phyloP scores from a whole-genome alignment of 2,113 vertebrate genomes.

The Siniperca chuatsi region DNA sequence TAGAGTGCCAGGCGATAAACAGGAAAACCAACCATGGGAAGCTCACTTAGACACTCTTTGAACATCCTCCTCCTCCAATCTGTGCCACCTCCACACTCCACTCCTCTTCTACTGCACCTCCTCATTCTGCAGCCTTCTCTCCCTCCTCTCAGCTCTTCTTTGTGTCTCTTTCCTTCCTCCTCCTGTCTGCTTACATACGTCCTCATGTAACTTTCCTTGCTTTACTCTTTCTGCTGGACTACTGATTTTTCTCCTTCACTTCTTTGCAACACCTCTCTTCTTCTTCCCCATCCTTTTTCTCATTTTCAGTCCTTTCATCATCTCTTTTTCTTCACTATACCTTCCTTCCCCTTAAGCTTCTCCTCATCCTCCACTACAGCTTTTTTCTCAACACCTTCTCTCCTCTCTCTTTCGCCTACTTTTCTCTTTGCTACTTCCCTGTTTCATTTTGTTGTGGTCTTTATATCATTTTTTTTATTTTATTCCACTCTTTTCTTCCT shows the following conservation, averaged over 20 bases:
- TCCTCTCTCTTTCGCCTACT: neutral
- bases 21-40: conserved; percentile 46
- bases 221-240: neutral
- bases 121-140: neutral
- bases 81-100: conserved; percentile 27
- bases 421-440: neutral
- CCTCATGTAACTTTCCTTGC: neutral
- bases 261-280: neutral
- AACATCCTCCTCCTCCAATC: conserved; percentile 43
- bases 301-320: too few species aligned
- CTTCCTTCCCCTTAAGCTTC: too few species aligned
- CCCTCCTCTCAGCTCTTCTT: neutral
- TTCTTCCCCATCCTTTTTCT: too few species aligned
- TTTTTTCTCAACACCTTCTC: neutral
- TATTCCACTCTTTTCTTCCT: neutral
- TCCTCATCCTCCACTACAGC: neutral
- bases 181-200: neutral
- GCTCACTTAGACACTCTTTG: conserved; percentile 53
- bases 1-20: conserved; percentile 39
- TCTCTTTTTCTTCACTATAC: neutral
- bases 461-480: neutral
- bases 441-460: neutral
- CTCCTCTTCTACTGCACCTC: conserved; percentile 11
- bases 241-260: neutral
- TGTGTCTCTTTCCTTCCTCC: neutral